Percentiles rank a stretch among this genome's conserved stretches.
Evolutionary conservation across 2,113 vertebrate genomes (phyloP).

Genomic region (Rostratula benghalensis): DNA sequence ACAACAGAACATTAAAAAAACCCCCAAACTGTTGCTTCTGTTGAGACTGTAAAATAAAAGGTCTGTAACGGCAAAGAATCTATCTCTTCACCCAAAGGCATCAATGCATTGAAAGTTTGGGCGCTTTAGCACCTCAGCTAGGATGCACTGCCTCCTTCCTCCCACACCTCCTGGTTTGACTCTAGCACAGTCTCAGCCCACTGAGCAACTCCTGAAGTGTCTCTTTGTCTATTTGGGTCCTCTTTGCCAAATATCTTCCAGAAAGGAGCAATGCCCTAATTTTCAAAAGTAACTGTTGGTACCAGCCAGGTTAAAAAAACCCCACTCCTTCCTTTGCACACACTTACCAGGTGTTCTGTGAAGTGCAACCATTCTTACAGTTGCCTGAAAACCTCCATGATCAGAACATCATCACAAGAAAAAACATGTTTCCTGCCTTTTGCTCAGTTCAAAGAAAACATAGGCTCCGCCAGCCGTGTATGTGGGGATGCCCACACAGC

Average conservation of each 20-base stretch:
- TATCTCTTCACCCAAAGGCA: background rate
- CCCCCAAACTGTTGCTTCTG: background rate
- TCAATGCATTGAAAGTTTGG: background rate
- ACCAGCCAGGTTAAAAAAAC: background rate
- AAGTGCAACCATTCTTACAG: background rate
- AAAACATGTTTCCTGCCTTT: background rate
- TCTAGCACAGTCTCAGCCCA: background rate
- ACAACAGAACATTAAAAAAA: background rate
- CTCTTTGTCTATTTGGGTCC: background rate
- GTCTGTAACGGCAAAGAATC: background rate
- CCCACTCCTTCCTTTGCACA: background rate
- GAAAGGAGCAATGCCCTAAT: background rate
- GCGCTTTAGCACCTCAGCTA: background rate
- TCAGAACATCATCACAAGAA: background rate
- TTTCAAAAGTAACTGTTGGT: background rate
- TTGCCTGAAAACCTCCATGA: background rate
- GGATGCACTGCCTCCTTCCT: background rate
- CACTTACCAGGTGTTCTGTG: background rate
- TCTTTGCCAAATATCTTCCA: background rate
- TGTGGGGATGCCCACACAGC: background rate
- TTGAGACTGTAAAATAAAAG: background rate
- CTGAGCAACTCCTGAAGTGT: background rate
- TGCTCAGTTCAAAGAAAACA: background rate
- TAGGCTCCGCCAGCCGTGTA: background rate
- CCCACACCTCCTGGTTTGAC: background rate